Base-by-base conservation (phyloP, 92 coral and sea anemone genomes). In the Zoanthus sansibaricus region DNA sequence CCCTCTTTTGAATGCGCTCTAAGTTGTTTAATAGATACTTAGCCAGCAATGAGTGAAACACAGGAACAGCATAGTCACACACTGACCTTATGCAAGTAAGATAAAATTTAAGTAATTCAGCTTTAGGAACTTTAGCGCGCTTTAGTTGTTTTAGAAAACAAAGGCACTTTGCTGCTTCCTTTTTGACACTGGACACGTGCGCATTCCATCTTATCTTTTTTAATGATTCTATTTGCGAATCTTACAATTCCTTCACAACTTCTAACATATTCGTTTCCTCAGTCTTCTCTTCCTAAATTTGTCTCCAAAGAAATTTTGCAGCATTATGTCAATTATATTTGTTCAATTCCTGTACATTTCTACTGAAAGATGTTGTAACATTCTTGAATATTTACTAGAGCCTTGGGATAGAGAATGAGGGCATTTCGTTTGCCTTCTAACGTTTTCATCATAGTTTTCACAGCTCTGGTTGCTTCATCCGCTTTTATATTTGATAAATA, bases 381-480 rank as follows among this genome's bases (percentile, higher is more conserved):
- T 18, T 9, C 71, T n/a, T 18, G 71, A 66, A 66, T 66, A 66
- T n/a, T 18, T 33, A 66, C 71, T 18, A 66, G 9, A 7, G 33
- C 31, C 20, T 66, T 9, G 33, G 71, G 71, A 17, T 66, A 66
- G 20, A 66, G 32, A 66, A 18, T 8, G 42, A 66, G 71, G 37
- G 33, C 71, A 66, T 66, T 66, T 66, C 71, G 32, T 18, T 66
- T 66, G 32, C 71, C 18, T 66, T 66, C 71, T 33, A 25, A 25
- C 71, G 33, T 66, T 18, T 66, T 66, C 9, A 18, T 66, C 5
- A 33, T n/a, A 66, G 71, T 66, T 66, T 66, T 66, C 12, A 66
- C 71, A 6, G 71, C 37, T 66, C 71, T 33, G 32, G 88, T 72
- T 59, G 88, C 70, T 66, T 66, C 37, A 66, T 66, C 37, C 33